These are phyloP conservation scores for Gadopsis bispinosus DNA, from an alignment of 2,797 vertebrate species.

Conservation along the genomic window DNA sequence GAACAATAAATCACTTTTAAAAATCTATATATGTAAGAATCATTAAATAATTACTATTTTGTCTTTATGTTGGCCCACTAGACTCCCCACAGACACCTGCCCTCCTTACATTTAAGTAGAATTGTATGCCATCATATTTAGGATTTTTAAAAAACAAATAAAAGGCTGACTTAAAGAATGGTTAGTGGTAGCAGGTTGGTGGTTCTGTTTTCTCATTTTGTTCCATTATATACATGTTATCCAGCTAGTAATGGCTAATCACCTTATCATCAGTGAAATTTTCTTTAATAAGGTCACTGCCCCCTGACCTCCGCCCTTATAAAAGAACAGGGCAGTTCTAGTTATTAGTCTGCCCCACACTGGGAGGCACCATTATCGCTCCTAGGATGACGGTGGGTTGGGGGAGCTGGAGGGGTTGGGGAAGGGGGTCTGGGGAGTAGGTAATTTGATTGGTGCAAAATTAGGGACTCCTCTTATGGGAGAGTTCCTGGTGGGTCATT, in stretches of 20 bases:
- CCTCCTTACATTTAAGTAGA: not conserved
- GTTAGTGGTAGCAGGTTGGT: not conserved
- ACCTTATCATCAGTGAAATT: slow-evolving; percentile 91
- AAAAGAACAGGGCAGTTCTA: slow-evolving; percentile 87
- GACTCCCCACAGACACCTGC: not conserved
- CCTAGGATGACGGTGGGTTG: slow-evolving; percentile 44
- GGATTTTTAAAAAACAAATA: slow-evolving; percentile 2
- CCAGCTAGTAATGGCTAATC: slow-evolving; percentile 88
- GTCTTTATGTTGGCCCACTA: not conserved
- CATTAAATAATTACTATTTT: not conserved
- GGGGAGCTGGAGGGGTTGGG: slow-evolving; percentile 12
- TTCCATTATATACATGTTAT: slow-evolving; percentile 47
- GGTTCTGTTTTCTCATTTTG: slow-evolving; percentile 16
- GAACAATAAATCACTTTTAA: not conserved
- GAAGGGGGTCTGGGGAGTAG: slow-evolving; percentile 86
- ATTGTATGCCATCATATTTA: not conserved
- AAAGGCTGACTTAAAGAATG: not conserved
- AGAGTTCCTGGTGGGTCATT: slow-evolving; percentile 98
- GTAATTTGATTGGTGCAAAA: slow-evolving; percentile 99
- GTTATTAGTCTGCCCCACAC: slow-evolving; percentile 91
- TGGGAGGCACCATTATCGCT: slow-evolving; percentile 93
- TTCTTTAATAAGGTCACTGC: slow-evolving; percentile 89
- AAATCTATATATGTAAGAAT: not conserved
- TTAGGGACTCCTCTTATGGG: slow-evolving; percentile 94
- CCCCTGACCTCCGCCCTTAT: slow-evolving; percentile 86